Base-by-base conservation (phyloP, 2,113 vertebrate genomes). In the Ranitomeya variabilis region DNA sequence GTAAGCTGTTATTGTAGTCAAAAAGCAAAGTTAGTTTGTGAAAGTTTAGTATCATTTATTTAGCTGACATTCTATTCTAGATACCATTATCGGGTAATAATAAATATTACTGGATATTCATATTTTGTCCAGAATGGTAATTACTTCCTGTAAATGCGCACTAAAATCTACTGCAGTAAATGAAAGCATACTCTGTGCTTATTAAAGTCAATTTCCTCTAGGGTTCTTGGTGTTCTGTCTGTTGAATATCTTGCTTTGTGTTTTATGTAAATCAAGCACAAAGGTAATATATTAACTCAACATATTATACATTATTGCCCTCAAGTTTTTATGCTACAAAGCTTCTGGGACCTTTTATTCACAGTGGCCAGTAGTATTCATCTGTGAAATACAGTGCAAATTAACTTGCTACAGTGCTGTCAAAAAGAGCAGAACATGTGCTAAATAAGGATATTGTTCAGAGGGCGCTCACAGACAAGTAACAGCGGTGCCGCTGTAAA, bases 91-190 rank as follows among this genome's bases (percentile, higher is more conserved):
- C 15, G 23, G 60, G 52, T 77, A 76, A n/a, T 62, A 77, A 78
- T 78, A 84, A 52, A 84, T 84, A 67, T 78, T 52, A 16, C 60
- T 87, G 74, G 89, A 89, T 73, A 90, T 87, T 82, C 88, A 90
- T 45, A 60, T 91, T 91, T 91, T 92, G 90, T 91, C 91, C 90
- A 88, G 86, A 80, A 90, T 79, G 51, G 2, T 92, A 92, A 91
- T 92, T 92, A 78, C 85, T 62, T 80, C 51, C 64, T 80, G 60
- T 90, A 91, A 93, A 89, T 90, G 90, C 87, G 74, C 82, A 91
- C 91, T 89, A 91, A 90, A 91, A 89, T 91, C 88, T 90, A 89
- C 89, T 31, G 8, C 80, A 79, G 85, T 83, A 91, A 91, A 90
- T 92, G 85, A 86, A 89, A 91, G 86, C 73, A 84, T 54, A 69